Evolutionary conservation across 2,797 vertebrate genomes (phyloP).

Genomic region (Enteromius treurensis): DNA sequence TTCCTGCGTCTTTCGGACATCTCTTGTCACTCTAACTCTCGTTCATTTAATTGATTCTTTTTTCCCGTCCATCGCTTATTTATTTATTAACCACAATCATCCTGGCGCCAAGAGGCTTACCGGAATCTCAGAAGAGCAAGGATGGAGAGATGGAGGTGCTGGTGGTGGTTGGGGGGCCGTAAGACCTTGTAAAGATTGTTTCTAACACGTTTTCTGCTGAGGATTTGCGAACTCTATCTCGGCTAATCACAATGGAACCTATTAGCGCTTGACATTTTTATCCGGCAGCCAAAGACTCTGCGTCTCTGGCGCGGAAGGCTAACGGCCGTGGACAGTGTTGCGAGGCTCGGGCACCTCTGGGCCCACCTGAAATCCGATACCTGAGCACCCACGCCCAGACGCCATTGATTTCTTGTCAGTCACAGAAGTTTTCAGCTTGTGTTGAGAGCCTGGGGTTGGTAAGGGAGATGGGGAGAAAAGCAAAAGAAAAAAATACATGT

Average conservation of each 20-base stretch:
- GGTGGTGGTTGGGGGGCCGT: constrained; percentile 61
- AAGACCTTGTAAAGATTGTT: constrained; percentile 80
- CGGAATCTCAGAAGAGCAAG: constrained; percentile 34
- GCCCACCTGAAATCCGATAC: constrained; percentile 82
- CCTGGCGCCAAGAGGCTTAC: constrained; percentile 52
- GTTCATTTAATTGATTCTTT: constrained; percentile 73
- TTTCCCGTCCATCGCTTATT: constrained; percentile 66
- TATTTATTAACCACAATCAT: constrained; percentile 72
- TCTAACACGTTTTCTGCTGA: constrained; percentile 75
- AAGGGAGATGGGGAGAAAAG: constrained; percentile 42
- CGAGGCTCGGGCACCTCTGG: constrained; percentile 68
- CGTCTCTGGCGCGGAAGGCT: constrained; percentile 66
- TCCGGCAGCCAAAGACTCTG: constrained; percentile 76
- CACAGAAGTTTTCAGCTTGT: constrained; percentile 74
- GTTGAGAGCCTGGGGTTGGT: constrained; percentile 60
- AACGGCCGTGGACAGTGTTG: constrained; percentile 69
- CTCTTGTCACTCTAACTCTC: constrained; percentile 45
- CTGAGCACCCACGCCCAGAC: constrained; percentile 70
- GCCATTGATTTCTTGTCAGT: constrained; percentile 82
- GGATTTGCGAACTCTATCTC: constrained; percentile 77
- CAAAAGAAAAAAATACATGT: constrained; percentile 23
- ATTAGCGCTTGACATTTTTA: constrained; percentile 84
- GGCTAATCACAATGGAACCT: constrained; percentile 83
- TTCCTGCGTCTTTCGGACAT: constrained; percentile 46
- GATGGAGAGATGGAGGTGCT: constrained; percentile 39